phyloP scores from a whole-genome alignment of 1,140 invertebrate species.

The silkworm (Bombyx mori) region ASM3026992v2 NC_085116.1:12455001-12455500 shows the following conservation, averaged over 20 bases:
- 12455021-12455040: constrained; percentile 65
- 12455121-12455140: background rate
- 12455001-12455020: constrained; percentile 63
- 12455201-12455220: constrained; percentile 36
- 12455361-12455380: constrained; percentile 52
- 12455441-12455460: constrained; percentile 33
- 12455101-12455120: constrained; percentile 36
- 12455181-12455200: constrained; percentile 18
- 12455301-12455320: constrained; percentile 55
- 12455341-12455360: constrained; percentile 61
- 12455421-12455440: constrained; percentile 53
- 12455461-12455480: constrained; percentile 7
- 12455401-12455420: constrained; percentile 53
- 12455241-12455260: constrained; percentile 18
- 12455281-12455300: background rate
- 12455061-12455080: constrained; percentile 63
- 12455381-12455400: constrained; percentile 29
- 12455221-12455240: constrained; percentile 31
- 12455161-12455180: background rate
- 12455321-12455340: constrained; percentile 63
- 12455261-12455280: constrained; percentile 3
- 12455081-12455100: constrained; percentile 69
- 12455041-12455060: constrained; percentile 63
- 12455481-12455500: background rate
- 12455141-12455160: background rate